Evolutionary conservation across 1,140 invertebrate genomes (phyloP).

Genomic region (Atopsyche davidsoni): DNA sequence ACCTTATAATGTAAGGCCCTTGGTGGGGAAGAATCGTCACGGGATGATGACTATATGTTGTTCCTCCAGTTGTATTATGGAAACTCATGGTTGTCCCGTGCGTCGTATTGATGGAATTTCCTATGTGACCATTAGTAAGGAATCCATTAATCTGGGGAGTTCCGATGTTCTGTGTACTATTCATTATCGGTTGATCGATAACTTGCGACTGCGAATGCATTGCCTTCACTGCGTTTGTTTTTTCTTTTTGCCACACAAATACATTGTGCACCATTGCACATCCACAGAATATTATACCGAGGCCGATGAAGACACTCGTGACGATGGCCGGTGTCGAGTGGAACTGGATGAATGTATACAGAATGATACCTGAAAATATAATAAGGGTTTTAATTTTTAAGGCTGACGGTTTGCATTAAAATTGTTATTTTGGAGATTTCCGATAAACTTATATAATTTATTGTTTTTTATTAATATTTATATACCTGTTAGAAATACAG

Average conservation of each 20-base stretch:
- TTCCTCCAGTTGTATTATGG: slow-evolving; percentile 37
- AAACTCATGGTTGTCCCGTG: slow-evolving; percentile 41
- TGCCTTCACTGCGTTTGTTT: slow-evolving; percentile 53
- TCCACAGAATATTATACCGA: slow-evolving; percentile 86
- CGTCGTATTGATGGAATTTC: slow-evolving; percentile 33
- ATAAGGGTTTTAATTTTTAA: too few species aligned
- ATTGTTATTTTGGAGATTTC: slow-evolving; percentile 5
- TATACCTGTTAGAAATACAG: slow-evolving; percentile 85
- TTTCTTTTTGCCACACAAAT: slow-evolving; percentile 88
- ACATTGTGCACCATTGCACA: slow-evolving; percentile 91
- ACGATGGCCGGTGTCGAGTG: slow-evolving; percentile 86
- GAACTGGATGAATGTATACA: slow-evolving; percentile 89
- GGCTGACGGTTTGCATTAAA: too few species aligned
- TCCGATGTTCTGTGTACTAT: slow-evolving; percentile 25
- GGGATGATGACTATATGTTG: slow-evolving; percentile 39
- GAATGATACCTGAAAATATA: slow-evolving; percentile 71
- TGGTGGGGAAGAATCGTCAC: slow-evolving; percentile 45
- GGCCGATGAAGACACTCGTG: slow-evolving; percentile 79
- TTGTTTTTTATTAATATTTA: background rate
- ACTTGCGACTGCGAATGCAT: slow-evolving; percentile 36
- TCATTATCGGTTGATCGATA: slow-evolving; percentile 24
- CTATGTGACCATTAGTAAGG: slow-evolving; percentile 42
- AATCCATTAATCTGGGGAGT: slow-evolving; percentile 36
- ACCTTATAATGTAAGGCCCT: slow-evolving; percentile 46
- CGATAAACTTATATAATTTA: background rate